phyloP scores from a whole-genome alignment of 2,888 invertebrate genomes.

The Isotomurus palustris region DNA sequence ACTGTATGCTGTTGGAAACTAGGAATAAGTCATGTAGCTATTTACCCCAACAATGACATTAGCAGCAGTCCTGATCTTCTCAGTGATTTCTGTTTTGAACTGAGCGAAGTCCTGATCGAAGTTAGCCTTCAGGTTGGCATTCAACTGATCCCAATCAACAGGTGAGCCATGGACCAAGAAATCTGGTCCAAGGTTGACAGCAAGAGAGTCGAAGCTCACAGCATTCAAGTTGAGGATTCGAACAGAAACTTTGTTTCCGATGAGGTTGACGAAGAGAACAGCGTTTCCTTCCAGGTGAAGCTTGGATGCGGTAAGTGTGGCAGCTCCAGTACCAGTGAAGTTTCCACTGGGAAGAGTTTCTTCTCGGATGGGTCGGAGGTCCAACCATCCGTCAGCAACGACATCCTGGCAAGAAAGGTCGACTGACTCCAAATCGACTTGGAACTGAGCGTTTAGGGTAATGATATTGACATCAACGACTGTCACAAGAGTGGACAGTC shows the following conservation, averaged over 20 bases:
- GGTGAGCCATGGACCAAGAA: slow-evolving; percentile 13
- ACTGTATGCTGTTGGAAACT: background rate
- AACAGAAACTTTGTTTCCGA: slow-evolving; percentile 23
- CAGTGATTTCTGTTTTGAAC: background rate
- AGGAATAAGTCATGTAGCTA: background rate
- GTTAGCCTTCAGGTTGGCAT: slow-evolving; percentile 11
- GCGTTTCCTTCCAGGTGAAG: slow-evolving; percentile 15
- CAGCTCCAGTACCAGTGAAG: slow-evolving; percentile 18
- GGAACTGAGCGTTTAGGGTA: slow-evolving; percentile 9
- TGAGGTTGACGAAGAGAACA: slow-evolving; percentile 24
- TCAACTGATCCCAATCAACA: slow-evolving; percentile 16
- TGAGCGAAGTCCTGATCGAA: slow-evolving; percentile 10
- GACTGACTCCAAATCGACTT: slow-evolving; percentile 5
- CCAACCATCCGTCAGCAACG: slow-evolving; percentile 17
- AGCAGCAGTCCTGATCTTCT: slow-evolving; percentile 9
- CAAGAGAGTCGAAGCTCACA: slow-evolving; percentile 13
- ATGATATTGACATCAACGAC: slow-evolving; percentile 9
- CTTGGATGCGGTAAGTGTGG: background rate
- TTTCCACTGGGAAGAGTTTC: slow-evolving; percentile 28
- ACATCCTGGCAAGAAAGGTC: background rate
- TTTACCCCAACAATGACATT: slow-evolving; percentile 11
- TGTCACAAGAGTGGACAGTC: slow-evolving; percentile 22
- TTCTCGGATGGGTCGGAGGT: slow-evolving; percentile 20
- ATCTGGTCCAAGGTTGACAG: slow-evolving; percentile 9
- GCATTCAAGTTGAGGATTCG: slow-evolving; percentile 9